phyloP scores from a whole-genome alignment of 1,140 invertebrate species.

The Zaprionus lachaisei region DNA sequence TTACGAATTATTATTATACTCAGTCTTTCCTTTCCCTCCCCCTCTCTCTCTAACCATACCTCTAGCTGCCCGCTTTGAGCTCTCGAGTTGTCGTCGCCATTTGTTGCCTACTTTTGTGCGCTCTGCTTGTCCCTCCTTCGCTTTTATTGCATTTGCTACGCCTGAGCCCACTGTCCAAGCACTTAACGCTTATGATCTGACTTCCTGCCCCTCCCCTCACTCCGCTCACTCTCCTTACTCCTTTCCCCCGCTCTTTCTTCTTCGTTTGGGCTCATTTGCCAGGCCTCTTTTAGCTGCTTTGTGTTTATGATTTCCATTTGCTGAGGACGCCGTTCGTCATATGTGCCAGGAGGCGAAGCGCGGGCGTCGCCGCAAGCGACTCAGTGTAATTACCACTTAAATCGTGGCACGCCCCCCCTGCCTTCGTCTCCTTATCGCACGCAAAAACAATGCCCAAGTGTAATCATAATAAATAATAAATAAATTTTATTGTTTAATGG shows the following conservation, averaged over 20 bases:
- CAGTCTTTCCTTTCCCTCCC: neutral
- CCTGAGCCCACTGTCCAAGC: constrained; percentile 59
- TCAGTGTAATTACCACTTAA: constrained; percentile 80
- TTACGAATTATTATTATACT: constrained; percentile 81
- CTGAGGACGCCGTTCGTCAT: constrained; percentile 26
- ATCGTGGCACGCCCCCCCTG: constrained; percentile 22
- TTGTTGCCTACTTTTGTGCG: constrained; percentile 62
- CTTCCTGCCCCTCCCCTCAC: constrained; percentile 21
- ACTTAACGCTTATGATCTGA: constrained; percentile 78
- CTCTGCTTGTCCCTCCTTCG: constrained; percentile 57
- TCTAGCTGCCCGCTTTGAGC: neutral
- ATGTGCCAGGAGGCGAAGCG: constrained; percentile 21
- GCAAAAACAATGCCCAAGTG: constrained; percentile 72
- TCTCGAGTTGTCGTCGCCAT: constrained; percentile 66
- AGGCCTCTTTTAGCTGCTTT: constrained; percentile 68
- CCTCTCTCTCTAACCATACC: neutral
- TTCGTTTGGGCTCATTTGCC: constrained; percentile 67
- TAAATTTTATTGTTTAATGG: constrained; percentile 83
- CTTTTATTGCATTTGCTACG: constrained; percentile 82
- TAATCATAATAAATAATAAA: constrained; percentile 84
- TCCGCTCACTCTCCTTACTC: constrained; percentile 4
- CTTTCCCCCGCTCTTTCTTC: neutral
- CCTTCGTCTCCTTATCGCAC: constrained; percentile 19
- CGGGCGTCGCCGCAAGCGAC: constrained; percentile 57
- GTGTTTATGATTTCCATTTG: constrained; percentile 81